phyloP scores from a whole-genome alignment of 92 coral and sea anemone genomes.

The Palythoa caribaeorum region DNA sequence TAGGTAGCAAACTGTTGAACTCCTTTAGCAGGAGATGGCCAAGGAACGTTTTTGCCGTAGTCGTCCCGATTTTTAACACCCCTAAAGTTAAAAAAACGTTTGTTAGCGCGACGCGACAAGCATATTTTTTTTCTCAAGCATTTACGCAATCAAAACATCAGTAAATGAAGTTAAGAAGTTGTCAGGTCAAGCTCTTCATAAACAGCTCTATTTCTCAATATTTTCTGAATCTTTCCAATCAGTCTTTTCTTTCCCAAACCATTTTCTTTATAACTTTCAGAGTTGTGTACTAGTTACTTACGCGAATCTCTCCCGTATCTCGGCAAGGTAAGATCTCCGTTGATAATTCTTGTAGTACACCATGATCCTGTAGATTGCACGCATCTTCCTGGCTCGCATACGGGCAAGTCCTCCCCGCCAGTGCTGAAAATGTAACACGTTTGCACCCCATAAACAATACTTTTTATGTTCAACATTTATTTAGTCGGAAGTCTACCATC shows the following conservation, averaged over 20 bases:
- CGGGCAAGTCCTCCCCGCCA: slow-evolving; percentile 97
- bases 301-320: slow-evolving; percentile 69
- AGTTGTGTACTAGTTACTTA: slow-evolving; percentile 24
- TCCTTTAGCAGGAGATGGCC: slow-evolving; percentile 75
- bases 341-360: slow-evolving; percentile 77
- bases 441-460: too few species aligned
- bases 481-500: too few species aligned
- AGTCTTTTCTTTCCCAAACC: not conserved
- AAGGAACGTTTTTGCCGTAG: slow-evolving; percentile 75
- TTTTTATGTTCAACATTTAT: too few species aligned
- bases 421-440: slow-evolving; percentile 62
- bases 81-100: slow-evolving; percentile 31
- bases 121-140: not conserved
- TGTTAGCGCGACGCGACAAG: not conserved
- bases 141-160: too few species aligned
- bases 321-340: slow-evolving; percentile 71
- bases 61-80: slow-evolving; percentile 65
- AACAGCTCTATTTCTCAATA: not conserved
- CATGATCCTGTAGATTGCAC: slow-evolving; percentile 82
- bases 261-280: not conserved
- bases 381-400: slow-evolving; percentile 74
- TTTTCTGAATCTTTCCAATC: not conserved
- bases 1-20: slow-evolving; percentile 64
- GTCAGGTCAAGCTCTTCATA: not conserved
- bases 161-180: too few species aligned